Base-by-base conservation (phyloP, 2,888 invertebrate species). In the Aporophyla lueneburgensis region DNA sequence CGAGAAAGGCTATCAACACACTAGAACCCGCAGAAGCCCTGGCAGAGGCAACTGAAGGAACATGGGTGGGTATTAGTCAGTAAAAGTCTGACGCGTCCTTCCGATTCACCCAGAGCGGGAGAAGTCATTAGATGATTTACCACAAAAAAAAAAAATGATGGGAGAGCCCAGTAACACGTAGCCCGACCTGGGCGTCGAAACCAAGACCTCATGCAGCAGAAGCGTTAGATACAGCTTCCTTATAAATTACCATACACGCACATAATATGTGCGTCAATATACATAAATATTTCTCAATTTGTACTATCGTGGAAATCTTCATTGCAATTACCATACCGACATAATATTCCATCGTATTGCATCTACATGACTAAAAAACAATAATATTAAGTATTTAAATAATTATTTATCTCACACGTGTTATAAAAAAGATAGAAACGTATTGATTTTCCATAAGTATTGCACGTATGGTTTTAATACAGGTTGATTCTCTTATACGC, bases 371-470 rank as follows among this genome's bases (percentile, higher is more conserved):
- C 49, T 43, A 10, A 43, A 67, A 40, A 79, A 71, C 59, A 27
- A 62, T 73, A 58, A 61, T 66, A 70, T 21, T 24, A 51, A 70
- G 49, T 70, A 33, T 33, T 33, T 33, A 53, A 49, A 66, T 51
- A 80, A 80, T 70, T 71, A 80, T 53, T 21, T 73, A 69, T 68
- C 27, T 46, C 43, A 40, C 53, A 56, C 9, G 53, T 80, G 74
- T 51, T 24, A 21, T 58, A 69, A 62, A 84, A 81, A 83, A 40
- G 21, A 24, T 21, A 12, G 40, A 40, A 79, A 56, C n/a, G 27
- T 43, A 66, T 53, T 54, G 49, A 59, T 73, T 79, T 68, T 61
- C 56, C 62, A 72, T 69, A 0, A 4, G 7, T 61, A 51, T 14
- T 49, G 14, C 56, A 56, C 33, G 21, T 54, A n/a, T 82, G 33